These are phyloP conservation scores for Sipha maydis DNA, from an alignment of 2,888 invertebrate species.

Conservation along the genomic window DNA sequence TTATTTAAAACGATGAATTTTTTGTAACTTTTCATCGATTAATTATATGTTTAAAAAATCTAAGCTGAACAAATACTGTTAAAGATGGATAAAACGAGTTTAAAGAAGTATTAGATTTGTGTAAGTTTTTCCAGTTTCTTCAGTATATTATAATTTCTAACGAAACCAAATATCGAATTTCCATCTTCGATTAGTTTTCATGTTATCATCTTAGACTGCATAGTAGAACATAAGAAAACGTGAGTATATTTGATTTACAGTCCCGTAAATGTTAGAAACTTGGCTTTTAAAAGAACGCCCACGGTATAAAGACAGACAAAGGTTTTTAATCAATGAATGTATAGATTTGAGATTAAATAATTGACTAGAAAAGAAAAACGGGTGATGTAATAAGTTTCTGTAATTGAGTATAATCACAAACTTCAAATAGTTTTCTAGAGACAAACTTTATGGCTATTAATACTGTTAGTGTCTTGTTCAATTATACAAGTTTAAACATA, in stretches of 20 bases:
- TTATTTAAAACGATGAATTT: background rate
- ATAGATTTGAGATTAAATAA: background rate
- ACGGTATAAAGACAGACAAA: background rate
- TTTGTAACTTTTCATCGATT: background rate
- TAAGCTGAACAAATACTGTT: too few relatives aligned
- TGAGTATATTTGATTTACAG: background rate
- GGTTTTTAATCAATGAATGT: background rate
- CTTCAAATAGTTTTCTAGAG: background rate
- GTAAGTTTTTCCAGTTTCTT: too few relatives aligned
- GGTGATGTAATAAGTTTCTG: background rate
- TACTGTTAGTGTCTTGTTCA: background rate
- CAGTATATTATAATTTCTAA: too few relatives aligned
- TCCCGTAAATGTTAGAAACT: background rate
- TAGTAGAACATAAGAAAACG: too few relatives aligned
- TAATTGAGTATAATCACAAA: background rate
- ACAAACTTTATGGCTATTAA: background rate
- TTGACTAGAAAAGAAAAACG: background rate
- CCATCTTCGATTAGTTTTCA: too few relatives aligned
- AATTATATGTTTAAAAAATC: background rate
- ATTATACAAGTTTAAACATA: conserved; percentile 3
- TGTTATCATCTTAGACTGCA: too few relatives aligned
- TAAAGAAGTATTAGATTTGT: too few relatives aligned
- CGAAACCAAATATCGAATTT: too few relatives aligned
- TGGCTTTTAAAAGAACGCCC: background rate
- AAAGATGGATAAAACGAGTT: too few relatives aligned